Conservation (phyloP, 2,113 vertebrate genomes). For the Embiotoca jacksoni region DNA sequence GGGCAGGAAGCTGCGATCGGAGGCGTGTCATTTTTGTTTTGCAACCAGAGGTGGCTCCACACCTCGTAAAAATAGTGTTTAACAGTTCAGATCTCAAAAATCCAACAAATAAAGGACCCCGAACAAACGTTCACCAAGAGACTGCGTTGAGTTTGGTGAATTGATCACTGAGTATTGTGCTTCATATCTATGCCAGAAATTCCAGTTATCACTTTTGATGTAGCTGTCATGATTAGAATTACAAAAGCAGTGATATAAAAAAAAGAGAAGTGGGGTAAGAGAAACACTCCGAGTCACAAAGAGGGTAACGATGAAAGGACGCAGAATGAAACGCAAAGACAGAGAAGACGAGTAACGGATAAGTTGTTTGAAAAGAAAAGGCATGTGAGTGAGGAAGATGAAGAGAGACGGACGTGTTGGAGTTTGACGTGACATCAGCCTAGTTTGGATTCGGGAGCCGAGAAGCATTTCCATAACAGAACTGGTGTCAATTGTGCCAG, state of each 20-base stretch:
- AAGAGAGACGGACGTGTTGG: constrained; percentile 27
- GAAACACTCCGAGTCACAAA: constrained; percentile 1
- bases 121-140: background rate
- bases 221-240: constrained; percentile 39
- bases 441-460: constrained; percentile 18
- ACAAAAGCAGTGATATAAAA: constrained; percentile 25
- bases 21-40: constrained; percentile 16
- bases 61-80: constrained; percentile 9
- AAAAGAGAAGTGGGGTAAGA: constrained; percentile 14
- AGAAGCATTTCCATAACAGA: constrained; percentile 28
- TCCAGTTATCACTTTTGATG: constrained; percentile 33
- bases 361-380: constrained; percentile 2
- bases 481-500: constrained; percentile 5
- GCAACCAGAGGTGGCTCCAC: background rate
- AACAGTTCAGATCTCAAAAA: constrained; percentile 1
- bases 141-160: background rate
- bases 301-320: constrained; percentile 25
- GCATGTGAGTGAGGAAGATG: constrained; percentile 17
- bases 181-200: constrained; percentile 7
- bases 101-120: background rate
- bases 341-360: constrained; percentile 5
- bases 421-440: constrained; percentile 50
- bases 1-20: background rate
- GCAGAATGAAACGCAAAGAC: constrained; percentile 10
- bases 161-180: constrained; percentile 8